These are phyloP conservation scores for Lutjanus campechanus DNA, from an alignment of 2,797 vertebrate species.

Conservation along the genomic window DNA sequence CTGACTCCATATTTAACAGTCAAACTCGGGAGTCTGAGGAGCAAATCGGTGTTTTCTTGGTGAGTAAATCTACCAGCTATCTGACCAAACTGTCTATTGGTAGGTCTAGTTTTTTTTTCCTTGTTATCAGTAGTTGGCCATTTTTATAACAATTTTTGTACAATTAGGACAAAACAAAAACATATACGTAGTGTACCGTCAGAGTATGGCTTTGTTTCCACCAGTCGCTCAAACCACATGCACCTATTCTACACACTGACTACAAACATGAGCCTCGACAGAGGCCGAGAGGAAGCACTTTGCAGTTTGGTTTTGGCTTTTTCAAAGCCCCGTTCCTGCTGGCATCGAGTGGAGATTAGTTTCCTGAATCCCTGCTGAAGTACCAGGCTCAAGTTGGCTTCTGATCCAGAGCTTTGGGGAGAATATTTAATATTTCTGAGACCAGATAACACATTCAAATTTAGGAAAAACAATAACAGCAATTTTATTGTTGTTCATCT, in stretches of 20 bases:
- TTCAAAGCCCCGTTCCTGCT: conserved; percentile 36
- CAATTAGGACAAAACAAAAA: conserved; percentile 29
- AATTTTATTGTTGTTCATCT: too few species aligned
- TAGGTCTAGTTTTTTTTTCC: conserved; percentile 5
- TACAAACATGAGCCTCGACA: conserved; percentile 51
- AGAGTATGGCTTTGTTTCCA: conserved; percentile 75
- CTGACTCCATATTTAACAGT: conserved; percentile 6
- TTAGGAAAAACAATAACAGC: not conserved
- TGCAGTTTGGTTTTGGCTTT: conserved; percentile 44
- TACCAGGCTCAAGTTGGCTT: conserved; percentile 25
- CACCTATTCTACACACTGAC: conserved; percentile 54
- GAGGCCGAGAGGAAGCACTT: conserved; percentile 64
- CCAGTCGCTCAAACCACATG: conserved; percentile 59
- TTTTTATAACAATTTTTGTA: conserved; percentile 36
- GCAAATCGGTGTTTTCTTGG: not conserved
- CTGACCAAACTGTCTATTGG: not conserved
- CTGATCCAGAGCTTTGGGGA: not conserved
- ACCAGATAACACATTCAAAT: not conserved
- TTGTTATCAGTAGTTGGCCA: conserved; percentile 46
- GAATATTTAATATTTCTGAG: not conserved
- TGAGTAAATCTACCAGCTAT: conserved; percentile 38
- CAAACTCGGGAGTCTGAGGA: conserved; percentile 2
- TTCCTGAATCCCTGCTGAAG: conserved; percentile 42
- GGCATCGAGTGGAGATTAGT: conserved; percentile 27
- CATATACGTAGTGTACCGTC: conserved; percentile 8